A percentile compares a stretch with the other conserved stretches of the same genome.
These are phyloP conservation scores for Arge pagana DNA, from an alignment of 2,888 invertebrate genomes.

Conservation along the genomic window DNA sequence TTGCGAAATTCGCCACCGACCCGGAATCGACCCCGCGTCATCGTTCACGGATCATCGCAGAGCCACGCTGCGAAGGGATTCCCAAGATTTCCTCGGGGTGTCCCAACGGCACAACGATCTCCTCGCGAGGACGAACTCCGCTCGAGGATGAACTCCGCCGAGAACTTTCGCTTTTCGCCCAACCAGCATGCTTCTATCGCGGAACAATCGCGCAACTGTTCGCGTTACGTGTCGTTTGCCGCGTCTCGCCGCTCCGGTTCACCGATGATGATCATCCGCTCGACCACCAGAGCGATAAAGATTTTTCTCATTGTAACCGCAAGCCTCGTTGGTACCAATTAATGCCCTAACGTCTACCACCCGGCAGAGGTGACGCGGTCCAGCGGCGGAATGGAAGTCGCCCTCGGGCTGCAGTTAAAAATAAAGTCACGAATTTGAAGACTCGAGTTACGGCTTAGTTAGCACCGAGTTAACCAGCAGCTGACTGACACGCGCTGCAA, in stretches of 20 bases:
- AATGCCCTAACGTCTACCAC: constrained; percentile 18
- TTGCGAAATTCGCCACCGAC: too few species aligned
- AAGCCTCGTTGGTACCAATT: constrained; percentile 21
- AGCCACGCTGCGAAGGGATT: too few species aligned
- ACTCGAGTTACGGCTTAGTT: constrained; percentile 19
- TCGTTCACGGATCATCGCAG: too few species aligned
- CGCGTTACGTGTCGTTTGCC: background rate
- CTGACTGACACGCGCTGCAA: constrained; percentile 28
- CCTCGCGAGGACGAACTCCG: too few species aligned
- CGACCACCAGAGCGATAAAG: constrained; percentile 13
- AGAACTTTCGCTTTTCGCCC: too few species aligned
- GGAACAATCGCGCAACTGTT: background rate
- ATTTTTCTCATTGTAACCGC: constrained; percentile 19
- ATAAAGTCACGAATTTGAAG: constrained; percentile 21
- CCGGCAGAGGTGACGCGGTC: constrained; percentile 2
- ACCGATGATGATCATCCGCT: too few species aligned
- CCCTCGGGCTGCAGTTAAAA: constrained; percentile 18
- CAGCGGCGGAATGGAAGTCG: constrained; percentile 9
- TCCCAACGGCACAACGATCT: too few species aligned
- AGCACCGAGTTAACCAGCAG: constrained; percentile 11
- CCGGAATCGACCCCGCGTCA: too few species aligned
- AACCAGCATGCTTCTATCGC: too few species aligned
- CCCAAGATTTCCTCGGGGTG: too few species aligned
- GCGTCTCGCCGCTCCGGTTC: background rate
- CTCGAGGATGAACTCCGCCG: too few species aligned